A percentile compares a stretch with the other conserved stretches of the same genome.
These are phyloP conservation scores for Nemurella pictetii DNA, from an alignment of 2,888 invertebrate genomes.

Conservation along the genomic window DNA sequence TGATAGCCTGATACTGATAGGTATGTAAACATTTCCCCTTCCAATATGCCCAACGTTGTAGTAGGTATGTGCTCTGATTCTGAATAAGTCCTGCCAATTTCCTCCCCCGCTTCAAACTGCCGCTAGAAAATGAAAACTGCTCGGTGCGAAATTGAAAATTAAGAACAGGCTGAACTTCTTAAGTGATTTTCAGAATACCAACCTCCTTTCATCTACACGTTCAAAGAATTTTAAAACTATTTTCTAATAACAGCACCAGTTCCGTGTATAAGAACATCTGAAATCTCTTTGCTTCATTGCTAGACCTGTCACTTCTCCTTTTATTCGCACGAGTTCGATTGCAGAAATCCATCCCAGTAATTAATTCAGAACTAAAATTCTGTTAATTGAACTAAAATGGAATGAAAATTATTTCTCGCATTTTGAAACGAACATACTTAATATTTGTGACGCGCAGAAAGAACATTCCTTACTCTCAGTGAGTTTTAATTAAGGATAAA, in stretches of 20 bases:
- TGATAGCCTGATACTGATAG: neutral
- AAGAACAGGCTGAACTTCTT: too few relatives aligned
- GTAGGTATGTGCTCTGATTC: too few relatives aligned
- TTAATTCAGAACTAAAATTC: neutral
- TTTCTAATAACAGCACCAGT: neutral
- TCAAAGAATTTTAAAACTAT: neutral
- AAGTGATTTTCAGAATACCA: too few relatives aligned
- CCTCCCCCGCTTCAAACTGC: neutral
- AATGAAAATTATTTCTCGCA: neutral
- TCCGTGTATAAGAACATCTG: neutral
- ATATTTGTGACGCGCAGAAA: neutral
- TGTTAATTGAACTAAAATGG: neutral
- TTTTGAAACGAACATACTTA: neutral
- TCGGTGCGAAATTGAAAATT: too few relatives aligned
- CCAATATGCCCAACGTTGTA: too few relatives aligned
- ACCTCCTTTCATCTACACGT: too few relatives aligned
- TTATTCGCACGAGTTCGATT: neutral
- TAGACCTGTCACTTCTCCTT: neutral
- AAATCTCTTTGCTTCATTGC: neutral
- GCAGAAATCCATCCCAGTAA: neutral
- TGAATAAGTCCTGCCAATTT: too few relatives aligned
- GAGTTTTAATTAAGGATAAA: neutral
- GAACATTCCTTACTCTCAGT: neutral
- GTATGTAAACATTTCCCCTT: neutral
- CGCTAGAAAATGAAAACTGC: neutral